Conservation (phyloP, 2,797 vertebrate genomes). For the Toxotes lorentzi region DNA sequence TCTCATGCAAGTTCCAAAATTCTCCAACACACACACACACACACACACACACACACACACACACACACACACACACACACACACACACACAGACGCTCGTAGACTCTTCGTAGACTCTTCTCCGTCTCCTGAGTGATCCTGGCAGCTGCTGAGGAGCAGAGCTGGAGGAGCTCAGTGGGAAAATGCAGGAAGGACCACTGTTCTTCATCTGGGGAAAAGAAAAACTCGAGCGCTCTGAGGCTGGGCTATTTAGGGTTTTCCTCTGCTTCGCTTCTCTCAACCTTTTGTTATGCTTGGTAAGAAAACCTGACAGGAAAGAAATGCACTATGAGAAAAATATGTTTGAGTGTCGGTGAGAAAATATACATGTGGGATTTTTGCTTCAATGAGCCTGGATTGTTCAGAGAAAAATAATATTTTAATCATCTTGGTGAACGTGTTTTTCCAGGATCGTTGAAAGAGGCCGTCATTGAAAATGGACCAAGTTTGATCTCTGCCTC, state of each 20-base stretch:
- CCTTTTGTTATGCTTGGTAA: constrained; percentile 49
- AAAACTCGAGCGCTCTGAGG: neutral
- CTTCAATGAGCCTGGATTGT: constrained; percentile 8
- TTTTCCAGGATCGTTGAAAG: neutral
- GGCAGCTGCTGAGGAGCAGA: constrained; percentile 41
- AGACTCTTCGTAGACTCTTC: constrained; percentile 1
- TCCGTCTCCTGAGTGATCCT: constrained; percentile 34
- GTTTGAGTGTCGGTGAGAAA: constrained; percentile 30
- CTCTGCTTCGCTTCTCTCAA: constrained; percentile 21
- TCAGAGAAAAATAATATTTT: constrained; percentile 14
- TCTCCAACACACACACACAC: neutral
- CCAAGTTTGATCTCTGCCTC: neutral
- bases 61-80: constrained; percentile 7
- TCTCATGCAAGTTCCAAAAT: constrained; percentile 2
- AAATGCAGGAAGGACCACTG: constrained; percentile 62
- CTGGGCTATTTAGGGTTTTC: constrained; percentile 37
- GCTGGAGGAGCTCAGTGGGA: constrained; percentile 52
- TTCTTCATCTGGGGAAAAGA: constrained; percentile 55
- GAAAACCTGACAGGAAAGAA: constrained; percentile 30
- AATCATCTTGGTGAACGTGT: neutral
- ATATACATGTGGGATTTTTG: constrained; percentile 19
- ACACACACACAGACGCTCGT: neutral
- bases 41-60: constrained; percentile 5
- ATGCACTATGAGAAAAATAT: constrained; percentile 38
- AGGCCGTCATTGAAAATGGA: neutral